Base-by-base conservation (phyloP, 2,113 vertebrate species). In the Xerus inauris region DNA sequence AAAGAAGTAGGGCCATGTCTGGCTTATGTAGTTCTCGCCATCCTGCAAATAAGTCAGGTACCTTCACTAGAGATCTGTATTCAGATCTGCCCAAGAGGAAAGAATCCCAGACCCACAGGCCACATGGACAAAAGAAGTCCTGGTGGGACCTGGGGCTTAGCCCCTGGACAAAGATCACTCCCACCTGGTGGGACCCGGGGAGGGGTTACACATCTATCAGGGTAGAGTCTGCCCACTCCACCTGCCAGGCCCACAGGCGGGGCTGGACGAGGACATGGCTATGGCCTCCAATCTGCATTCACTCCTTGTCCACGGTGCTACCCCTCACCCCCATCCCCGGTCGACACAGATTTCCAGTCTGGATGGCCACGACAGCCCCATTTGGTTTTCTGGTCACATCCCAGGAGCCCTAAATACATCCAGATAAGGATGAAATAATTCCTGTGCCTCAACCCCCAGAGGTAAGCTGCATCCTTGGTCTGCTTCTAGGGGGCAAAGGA, bases 341-440 rank as follows among this genome's bases (percentile, higher is more conserved):
- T 17, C 89, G 87, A 93, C 97, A 97, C 97, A 96, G 96, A 97
- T 96, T 97, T 87, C 91, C 79, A 95, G 95, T 96, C 96, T 81
- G 96, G 81, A 97, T 1, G 3, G 86, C 96, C 69, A 81, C 30
- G 28, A 73, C 67, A 0, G 13, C 51, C 62, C 45, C 13, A 20
- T 91, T 98, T 97, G 89, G 87, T 71, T 96, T 97, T 97, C 97
- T 13, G 59, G 96, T 98, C 97, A 98, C 97, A 95, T 98, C 96
- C 89, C n/a, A 62, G 96, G 94, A 96, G 96, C 79, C 96, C 96
- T 72, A 97, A 97, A 98, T 96, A 84, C 96, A 95, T 86, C 92
- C 92, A 97, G 97, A 98, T 98, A 98, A 98, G 97, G 86, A 87
- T 0, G 32, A 87, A 87, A 22, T 71, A 75, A 93, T 80, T 84